Percentiles rank a stretch among this genome's conserved stretches.
These are phyloP conservation scores for Hanleya hanleyi DNA, from an alignment of 2,888 invertebrate genomes.

Conservation along the genomic window DNA sequence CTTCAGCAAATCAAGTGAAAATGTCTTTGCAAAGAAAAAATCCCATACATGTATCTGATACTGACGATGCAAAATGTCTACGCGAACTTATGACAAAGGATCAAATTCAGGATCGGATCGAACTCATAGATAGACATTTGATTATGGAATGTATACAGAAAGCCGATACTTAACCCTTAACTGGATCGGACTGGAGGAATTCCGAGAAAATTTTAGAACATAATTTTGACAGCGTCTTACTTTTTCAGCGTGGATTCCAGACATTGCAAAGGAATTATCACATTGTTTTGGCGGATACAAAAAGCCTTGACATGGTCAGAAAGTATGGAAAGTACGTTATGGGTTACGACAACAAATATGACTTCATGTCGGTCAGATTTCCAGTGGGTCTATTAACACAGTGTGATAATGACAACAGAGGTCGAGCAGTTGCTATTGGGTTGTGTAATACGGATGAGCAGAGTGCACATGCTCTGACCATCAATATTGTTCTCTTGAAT, in stretches of 20 bases:
- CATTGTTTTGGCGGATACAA: not conserved
- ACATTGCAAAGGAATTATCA: constrained; percentile 12
- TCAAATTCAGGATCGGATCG: not conserved
- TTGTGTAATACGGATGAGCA: constrained; percentile 9
- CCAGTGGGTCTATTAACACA: constrained; percentile 4
- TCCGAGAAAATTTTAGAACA: constrained; percentile 15
- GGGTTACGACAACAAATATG: constrained; percentile 12
- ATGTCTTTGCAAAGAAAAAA: not conserved
- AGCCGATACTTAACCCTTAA: not conserved
- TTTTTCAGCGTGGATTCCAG: constrained; percentile 13
- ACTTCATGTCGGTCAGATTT: constrained; percentile 10
- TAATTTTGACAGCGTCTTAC: constrained; percentile 1
- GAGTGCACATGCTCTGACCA: constrained; percentile 1
- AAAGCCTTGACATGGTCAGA: not conserved
- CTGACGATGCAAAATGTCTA: not conserved
- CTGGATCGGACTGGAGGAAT: constrained; percentile 19
- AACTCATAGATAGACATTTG: not conserved
- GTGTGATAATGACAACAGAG: constrained; percentile 9
- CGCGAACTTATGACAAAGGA: not conserved
- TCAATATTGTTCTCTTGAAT: constrained; percentile 12
- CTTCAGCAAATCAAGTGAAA: not conserved
- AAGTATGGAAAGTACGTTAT: constrained; percentile 11
- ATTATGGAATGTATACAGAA: not conserved
- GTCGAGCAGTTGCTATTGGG: not conserved
- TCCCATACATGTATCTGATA: not conserved